phyloP scores from a whole-genome alignment of 2,888 invertebrate genomes.

The Busseola fusca region DNA sequence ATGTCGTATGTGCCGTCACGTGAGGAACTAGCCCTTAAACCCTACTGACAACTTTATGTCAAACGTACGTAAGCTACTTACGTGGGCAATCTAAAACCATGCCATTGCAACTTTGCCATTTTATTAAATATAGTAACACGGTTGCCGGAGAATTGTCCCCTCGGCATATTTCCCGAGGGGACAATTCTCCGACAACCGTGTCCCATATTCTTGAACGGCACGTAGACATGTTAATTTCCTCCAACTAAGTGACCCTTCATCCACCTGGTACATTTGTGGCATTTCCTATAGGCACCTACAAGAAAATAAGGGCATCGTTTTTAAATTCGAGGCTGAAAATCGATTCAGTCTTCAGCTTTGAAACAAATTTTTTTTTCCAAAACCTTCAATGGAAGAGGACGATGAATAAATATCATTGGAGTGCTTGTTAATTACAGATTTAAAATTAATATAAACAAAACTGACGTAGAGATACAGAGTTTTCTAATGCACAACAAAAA shows the following conservation, averaged over 20 bases:
- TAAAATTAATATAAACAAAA: slow-evolving; percentile 12
- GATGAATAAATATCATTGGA: background rate
- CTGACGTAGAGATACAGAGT: background rate
- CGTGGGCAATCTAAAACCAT: background rate
- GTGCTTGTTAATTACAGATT: background rate
- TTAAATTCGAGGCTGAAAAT: slow-evolving; percentile 1
- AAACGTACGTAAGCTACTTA: background rate
- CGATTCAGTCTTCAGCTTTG: background rate
- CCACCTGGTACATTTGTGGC: slow-evolving; percentile 34
- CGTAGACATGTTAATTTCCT: slow-evolving; percentile 76
- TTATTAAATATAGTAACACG: background rate
- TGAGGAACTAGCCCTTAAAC: background rate
- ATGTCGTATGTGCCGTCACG: background rate
- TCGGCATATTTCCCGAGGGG: slow-evolving; percentile 17
- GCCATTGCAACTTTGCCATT: slow-evolving; percentile 14
- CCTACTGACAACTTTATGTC: slow-evolving; percentile 1
- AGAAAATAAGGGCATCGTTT: background rate
- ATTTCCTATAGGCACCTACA: slow-evolving; percentile 11
- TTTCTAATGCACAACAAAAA: slow-evolving; percentile 19
- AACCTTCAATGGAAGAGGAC: background rate
- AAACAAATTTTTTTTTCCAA: background rate
- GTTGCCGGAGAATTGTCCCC: background rate
- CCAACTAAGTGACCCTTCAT: slow-evolving; percentile 59
- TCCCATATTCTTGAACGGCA: slow-evolving; percentile 60
- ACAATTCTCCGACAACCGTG: slow-evolving; percentile 57